Evolutionary conservation across 1,140 invertebrate genomes (phyloP), one percentile per base, ranked within the genome.

Genomic region (Drosophila truncata): DNA sequence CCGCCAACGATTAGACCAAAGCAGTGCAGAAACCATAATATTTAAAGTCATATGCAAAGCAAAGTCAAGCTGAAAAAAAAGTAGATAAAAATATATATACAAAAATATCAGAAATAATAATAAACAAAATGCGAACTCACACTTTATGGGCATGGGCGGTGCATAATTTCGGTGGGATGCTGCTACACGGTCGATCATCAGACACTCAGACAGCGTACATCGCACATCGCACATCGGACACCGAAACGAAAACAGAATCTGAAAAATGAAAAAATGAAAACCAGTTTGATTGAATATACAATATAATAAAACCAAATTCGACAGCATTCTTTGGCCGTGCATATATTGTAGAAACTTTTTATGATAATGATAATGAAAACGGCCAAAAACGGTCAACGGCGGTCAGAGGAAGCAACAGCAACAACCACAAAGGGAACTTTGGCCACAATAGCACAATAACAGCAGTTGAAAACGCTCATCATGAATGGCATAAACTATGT

Each of bases 301-400:
- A 80, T 60, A 72, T 76, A 80, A 79, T 88, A 83, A 83, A 87
- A 87, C 71, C 80, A 55, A 80, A 88, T 65, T 87, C 67, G 81
- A 75, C 84, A 84, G 69, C 80, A 87, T 87, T 87, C 80, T 87
- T 87, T 49, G 60, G 82, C 71, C 52, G 77, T 84, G 85, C 80
- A 88, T 79, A 76, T 64, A 76, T 82, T 79, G 79, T 75, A 79
- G 86, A 88, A 83, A 81, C 73, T 80, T 84, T 69, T 69, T 84
- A 88, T 80, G 57, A 87, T 72, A 72, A 79, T 78, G 75, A 78
- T 78, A 78, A 78, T 78, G 77, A 78, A 78, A 71, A 58, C 74
- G 39, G 20, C 73, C 74, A 61, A 78, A 78, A 78, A 71, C 65
- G 65, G 75, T 62, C 65, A 69, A 41, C 61, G 42, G 62, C 55